phyloP scores from a whole-genome alignment of 2,888 invertebrate species.

The Drosophila glabriapex region DNA sequence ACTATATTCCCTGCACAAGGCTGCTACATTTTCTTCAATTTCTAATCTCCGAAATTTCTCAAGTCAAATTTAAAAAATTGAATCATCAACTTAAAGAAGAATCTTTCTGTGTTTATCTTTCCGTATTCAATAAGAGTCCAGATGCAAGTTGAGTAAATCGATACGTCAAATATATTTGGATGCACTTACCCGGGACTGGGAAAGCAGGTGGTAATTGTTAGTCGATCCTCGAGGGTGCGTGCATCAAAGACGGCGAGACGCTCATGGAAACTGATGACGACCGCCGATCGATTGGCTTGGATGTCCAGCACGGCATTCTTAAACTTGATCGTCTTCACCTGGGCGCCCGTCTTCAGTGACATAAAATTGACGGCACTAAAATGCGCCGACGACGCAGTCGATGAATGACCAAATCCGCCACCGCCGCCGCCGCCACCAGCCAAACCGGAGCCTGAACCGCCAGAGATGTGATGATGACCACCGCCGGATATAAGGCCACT shows the following conservation, averaged over 20 bases:
- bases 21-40: too few relatives aligned
- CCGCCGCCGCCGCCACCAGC: slow-evolving; percentile 87
- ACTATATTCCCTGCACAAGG: too few relatives aligned
- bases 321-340: slow-evolving; percentile 94
- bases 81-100: neutral
- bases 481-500: slow-evolving; percentile 92
- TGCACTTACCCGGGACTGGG: slow-evolving; percentile 90
- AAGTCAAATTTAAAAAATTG: neutral
- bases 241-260: slow-evolving; percentile 96
- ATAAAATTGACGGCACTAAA: slow-evolving; percentile 94
- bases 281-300: slow-evolving; percentile 93
- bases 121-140: neutral
- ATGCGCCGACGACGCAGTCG: slow-evolving; percentile 87
- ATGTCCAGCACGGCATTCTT: slow-evolving; percentile 95
- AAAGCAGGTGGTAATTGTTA: slow-evolving; percentile 95
- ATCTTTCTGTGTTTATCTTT: too few relatives aligned
- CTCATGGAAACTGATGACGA: slow-evolving; percentile 95
- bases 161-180: neutral
- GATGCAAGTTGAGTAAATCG: neutral
- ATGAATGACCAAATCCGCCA: slow-evolving; percentile 27
- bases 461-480: slow-evolving; percentile 41
- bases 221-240: slow-evolving; percentile 93
- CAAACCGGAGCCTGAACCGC: slow-evolving; percentile 87
- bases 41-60: too few relatives aligned
- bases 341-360: slow-evolving; percentile 88